Base-by-base conservation (phyloP, 2,797 vertebrate genomes). In the Meda fulgida region DNA sequence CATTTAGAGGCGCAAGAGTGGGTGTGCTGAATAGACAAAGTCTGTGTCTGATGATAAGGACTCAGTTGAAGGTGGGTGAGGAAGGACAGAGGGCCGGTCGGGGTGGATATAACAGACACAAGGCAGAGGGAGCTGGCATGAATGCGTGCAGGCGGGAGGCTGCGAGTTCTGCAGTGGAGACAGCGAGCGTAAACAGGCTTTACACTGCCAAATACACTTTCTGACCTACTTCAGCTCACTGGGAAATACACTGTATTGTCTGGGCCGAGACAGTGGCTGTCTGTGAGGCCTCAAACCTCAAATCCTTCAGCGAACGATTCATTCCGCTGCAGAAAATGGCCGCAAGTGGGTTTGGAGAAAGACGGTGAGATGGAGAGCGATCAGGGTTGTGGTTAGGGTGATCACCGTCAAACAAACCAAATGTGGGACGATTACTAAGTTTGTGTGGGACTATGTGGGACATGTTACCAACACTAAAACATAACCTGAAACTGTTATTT, bases 151-250 rank as follows among this genome's bases (percentile, higher is more conserved):
- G 63, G 65, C 48, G 21, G 36, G 72, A 80, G 78, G 9, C 58
- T 66, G 58, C 63, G 65, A 60, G 80, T 23, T 53, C 69, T 78
- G 31, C 31, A 78, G 78, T 51, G 53, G 84, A 86, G 80, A 83
- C 66, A 43, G 60, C 2, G 48, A 78, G 82, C 48, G 51, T 78
- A 76, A 87, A 85, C 83, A 81, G 5, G 14, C 53, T 9, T 63
- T n/a, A 21, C 71, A n/a, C 51, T 85, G 85, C 87, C 88, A 89
- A 85, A 81, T 70, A 76, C 81, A 84, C 82, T 88, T 85, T 87
- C 76, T 90, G 82, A 86, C 86, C 88, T 85, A 86, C 84, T 89
- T 87, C 88, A 82, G 65, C 73, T 72, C 51, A 48, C 72, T 84
- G 81, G 82, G 65, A 73, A 48, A 67, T 40, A 67, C 26, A 82